Evolutionary conservation across 2,113 vertebrate genomes (phyloP).

Genomic region (Carlito syrichta): DNA sequence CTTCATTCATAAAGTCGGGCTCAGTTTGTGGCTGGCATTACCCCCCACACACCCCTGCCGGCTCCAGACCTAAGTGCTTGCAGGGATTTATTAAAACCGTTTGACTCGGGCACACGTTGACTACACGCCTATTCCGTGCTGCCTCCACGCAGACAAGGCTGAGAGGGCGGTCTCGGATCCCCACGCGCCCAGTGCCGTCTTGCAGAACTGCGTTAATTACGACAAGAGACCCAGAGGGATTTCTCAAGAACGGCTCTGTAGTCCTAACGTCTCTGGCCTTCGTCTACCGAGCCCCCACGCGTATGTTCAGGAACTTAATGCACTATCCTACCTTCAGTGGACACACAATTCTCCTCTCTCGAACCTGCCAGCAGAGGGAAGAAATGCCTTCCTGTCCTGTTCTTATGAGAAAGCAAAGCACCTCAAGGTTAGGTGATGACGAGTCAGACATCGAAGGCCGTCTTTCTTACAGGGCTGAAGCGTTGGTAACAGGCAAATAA

Average conservation of each 20-base stretch:
- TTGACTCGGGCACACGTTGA: constrained; percentile 58
- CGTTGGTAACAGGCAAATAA: constrained; percentile 65
- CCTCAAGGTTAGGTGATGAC: constrained; percentile 14
- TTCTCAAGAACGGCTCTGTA: constrained; percentile 3
- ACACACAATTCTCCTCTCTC: background rate
- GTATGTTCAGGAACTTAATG: constrained; percentile 28
- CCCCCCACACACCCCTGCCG: background rate
- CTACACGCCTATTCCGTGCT: constrained; percentile 62
- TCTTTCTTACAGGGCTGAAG: constrained; percentile 31
- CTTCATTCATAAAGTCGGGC: constrained; percentile 72
- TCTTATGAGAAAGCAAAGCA: constrained; percentile 62
- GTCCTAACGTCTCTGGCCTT: background rate
- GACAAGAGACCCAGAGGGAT: constrained; percentile 10
- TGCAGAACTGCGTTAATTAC: constrained; percentile 17
- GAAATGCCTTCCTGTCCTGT: constrained; percentile 33
- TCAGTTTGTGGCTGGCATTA: background rate
- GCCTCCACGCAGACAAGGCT: constrained; percentile 57
- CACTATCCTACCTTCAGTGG: background rate
- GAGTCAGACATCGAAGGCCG: constrained; percentile 40
- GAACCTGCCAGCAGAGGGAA: background rate
- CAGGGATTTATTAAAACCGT: constrained; percentile 67
- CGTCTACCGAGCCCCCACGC: background rate
- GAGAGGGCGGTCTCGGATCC: background rate
- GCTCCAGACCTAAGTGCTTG: constrained; percentile 64
- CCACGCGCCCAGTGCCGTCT: background rate